Conservation (phyloP, 2,797 vertebrate species). For the Melanotaenia maccullochi region DNA sequence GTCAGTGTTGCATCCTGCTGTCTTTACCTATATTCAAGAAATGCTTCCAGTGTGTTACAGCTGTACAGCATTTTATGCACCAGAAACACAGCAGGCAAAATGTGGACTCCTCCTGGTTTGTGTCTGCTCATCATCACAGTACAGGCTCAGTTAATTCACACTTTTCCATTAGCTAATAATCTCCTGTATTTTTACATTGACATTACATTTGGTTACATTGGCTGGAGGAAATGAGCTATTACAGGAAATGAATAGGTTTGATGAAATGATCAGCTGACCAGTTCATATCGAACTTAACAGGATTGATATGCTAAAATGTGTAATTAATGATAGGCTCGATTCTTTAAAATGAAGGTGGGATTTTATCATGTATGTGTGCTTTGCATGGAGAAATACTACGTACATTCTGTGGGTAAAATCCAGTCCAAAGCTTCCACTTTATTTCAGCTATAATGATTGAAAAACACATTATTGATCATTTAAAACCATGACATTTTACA, state of each 20-base stretch:
- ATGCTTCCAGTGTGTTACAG: slow-evolving; percentile 24
- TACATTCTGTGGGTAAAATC: slow-evolving; percentile 10
- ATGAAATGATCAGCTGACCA: slow-evolving; percentile 23
- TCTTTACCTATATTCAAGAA: slow-evolving; percentile 65
- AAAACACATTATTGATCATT: slow-evolving; percentile 61
- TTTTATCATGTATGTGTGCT: background rate
- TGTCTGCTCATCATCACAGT: slow-evolving; percentile 34
- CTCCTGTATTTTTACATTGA: slow-evolving; percentile 18
- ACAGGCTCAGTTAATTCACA: slow-evolving; percentile 26
- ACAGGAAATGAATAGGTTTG: background rate
- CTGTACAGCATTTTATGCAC: slow-evolving; percentile 34
- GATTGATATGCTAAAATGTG: slow-evolving; percentile 16
- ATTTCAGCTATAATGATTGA: slow-evolving; percentile 38
- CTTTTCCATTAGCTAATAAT: slow-evolving; percentile 49
- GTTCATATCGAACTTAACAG: slow-evolving; percentile 18
- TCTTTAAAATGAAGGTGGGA: background rate
- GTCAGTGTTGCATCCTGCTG: slow-evolving; percentile 50
- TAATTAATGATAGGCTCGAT: slow-evolving; percentile 9
- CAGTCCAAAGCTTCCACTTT: background rate
- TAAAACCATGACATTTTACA: slow-evolving; percentile 67
- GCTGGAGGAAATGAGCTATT: background rate
- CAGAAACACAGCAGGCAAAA: slow-evolving; percentile 53
- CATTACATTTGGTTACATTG: slow-evolving; percentile 25
- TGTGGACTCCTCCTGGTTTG: slow-evolving; percentile 34
- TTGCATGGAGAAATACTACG: background rate